Evolutionary conservation across 92 coral and sea anemone genomes (phyloP), one percentile per base, ranked within the genome.

Genomic region (Paramuricea clavata): DNA sequence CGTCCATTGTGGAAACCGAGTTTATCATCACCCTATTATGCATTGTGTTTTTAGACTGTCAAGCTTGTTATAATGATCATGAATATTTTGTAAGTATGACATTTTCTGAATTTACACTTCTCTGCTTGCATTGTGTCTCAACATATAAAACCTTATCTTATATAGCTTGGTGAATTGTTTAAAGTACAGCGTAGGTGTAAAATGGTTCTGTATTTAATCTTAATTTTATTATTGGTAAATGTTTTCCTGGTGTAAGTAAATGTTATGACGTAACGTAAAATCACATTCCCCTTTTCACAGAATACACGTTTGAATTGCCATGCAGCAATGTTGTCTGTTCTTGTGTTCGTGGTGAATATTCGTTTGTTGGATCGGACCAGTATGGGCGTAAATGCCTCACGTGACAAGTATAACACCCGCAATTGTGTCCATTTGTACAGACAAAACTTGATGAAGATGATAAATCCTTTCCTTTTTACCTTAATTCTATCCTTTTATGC

Each of bases 351-450:
- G 34, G 61, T 47, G 27, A 33, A 25, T 84, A 72, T 84, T 69
- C 81, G 12, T 84, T 84, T 84, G 82, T 84, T 49, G 78, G 59
- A 35, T 71, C 39, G 1, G 70, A 72, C 73, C 33, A 59, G 74
- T 69, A 73, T 5, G 88, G 61, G 12, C 74, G 73, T 50, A 84
- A 74, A 28, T 84, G 82, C 35, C 61, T 59, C 9, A 85, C 88
- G 13, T 85, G 74, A n/a, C 34, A 23, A 7, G 32, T 85, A 73
- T 73, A 82, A 67, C 3, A 85, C 88, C 12, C 72, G 59, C 54
- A 60, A 61, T 17, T 85, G 88, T 30, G 23, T 30, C 2, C 88
- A 85, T 36, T 54, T 44, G 49, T 57, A 27, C 67, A 34, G 7
- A 54, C 17, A 47, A 74, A 22, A 16, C 19, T 84, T 25, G 73